Percentiles rank a stretch among this genome's conserved stretches.
phyloP scores from a whole-genome alignment of 2,888 invertebrate species.

The Digitonthophagus gazella region DNA sequence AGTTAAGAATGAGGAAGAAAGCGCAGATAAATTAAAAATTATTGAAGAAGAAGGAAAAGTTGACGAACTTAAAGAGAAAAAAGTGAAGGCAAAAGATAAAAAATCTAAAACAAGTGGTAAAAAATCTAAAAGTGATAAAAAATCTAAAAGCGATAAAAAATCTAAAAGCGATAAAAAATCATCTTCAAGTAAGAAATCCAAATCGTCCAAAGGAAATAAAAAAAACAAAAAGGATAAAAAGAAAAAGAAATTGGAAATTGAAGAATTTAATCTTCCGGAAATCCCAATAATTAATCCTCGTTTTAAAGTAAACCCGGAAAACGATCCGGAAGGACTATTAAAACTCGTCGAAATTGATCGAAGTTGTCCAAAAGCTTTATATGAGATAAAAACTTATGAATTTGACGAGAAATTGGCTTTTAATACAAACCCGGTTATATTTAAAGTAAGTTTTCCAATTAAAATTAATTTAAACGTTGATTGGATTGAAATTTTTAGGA shows the following conservation, averaged over 20 bases:
- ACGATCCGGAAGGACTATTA: constrained; percentile 16
- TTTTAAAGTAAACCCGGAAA: constrained; percentile 20
- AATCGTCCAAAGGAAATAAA: constrained; percentile 19
- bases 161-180: constrained; percentile 21
- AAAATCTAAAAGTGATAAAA: constrained; percentile 24
- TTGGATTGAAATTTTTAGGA: neutral
- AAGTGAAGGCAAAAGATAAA: constrained; percentile 21
- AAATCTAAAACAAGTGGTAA: no score
- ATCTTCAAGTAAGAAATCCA: constrained; percentile 18
- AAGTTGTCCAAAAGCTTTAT: constrained; percentile 6
- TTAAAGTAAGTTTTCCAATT: constrained; percentile 22
- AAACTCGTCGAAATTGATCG: constrained; percentile 13
- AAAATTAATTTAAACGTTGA: no score
- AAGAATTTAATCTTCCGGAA: constrained; percentile 26
- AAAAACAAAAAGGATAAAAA: constrained; percentile 22
- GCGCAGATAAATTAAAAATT: constrained; percentile 8
- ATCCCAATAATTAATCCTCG: constrained; percentile 28
- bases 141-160: constrained; percentile 11
- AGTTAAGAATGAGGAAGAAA: constrained; percentile 2
- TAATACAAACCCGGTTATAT: constrained; percentile 20
- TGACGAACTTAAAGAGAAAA: constrained; percentile 11
- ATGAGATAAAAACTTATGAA: constrained; percentile 21
- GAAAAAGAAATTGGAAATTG: constrained; percentile 13
- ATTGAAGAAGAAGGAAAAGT: constrained; percentile 8
- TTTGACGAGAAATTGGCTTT: constrained; percentile 22